phyloP scores from a whole-genome alignment of 2,888 invertebrate species.

The Eristalis arbustorum region DNA sequence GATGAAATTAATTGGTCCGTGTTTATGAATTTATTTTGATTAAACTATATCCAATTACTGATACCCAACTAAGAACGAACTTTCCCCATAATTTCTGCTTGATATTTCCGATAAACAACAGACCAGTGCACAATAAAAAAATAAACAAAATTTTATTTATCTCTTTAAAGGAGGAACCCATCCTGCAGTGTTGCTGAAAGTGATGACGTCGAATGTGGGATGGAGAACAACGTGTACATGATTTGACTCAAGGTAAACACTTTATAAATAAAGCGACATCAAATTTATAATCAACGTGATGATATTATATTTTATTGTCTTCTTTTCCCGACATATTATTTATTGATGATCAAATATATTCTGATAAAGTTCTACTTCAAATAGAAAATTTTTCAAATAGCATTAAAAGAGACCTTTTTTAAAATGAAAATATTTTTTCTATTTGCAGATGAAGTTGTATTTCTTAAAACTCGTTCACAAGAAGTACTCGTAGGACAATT shows the following conservation, averaged over 20 bases:
- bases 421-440: neutral
- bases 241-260: neutral
- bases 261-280: neutral
- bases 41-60: conserved; percentile 38
- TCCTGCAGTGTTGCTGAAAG: neutral
- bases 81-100: neutral
- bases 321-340: conserved; percentile 46
- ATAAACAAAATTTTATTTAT: neutral
- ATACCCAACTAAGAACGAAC: neutral
- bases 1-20: conserved; percentile 75
- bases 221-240: no score
- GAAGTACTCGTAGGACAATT: no score
- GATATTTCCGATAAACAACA: neutral
- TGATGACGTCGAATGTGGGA: neutral
- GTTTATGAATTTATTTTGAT: conserved; percentile 76
- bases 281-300: neutral
- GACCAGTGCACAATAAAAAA: neutral
- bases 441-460: neutral
- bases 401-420: neutral
- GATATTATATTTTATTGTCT: conserved; percentile 1
- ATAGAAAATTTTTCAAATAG: neutral
- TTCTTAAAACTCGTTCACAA: no score
- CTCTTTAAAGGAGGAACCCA: neutral
- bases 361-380: conserved; percentile 8
- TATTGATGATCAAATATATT: neutral